These are phyloP conservation scores for Pteronotus mesoamericanus DNA, from an alignment of 2,797 vertebrate genomes.

Conservation along the genomic window DNA sequence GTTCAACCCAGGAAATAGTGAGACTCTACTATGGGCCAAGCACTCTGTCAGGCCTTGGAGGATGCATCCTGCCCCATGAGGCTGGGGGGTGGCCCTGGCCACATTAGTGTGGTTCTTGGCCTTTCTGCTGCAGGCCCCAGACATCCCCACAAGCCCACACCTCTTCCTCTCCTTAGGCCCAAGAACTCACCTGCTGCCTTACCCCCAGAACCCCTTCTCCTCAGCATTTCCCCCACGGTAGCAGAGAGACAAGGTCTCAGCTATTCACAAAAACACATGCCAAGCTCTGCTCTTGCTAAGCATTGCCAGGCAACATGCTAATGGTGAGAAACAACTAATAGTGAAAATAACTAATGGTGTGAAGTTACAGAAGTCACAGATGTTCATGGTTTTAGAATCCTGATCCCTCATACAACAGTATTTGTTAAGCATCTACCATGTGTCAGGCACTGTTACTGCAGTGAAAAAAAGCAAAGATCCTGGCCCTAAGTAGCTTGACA, in stretches of 20 bases:
- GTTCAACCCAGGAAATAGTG: not conserved
- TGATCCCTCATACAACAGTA: not conserved
- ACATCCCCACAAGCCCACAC: not conserved
- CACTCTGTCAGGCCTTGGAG: not conserved
- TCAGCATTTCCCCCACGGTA: fast-evolving
- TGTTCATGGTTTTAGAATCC: not conserved
- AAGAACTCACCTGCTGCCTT: not conserved
- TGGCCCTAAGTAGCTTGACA: not conserved
- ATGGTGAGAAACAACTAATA: not conserved
- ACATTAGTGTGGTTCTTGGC: fast-evolving
- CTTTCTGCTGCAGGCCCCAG: too few species aligned
- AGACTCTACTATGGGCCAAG: not conserved
- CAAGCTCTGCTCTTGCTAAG: not conserved
- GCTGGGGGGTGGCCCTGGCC: not conserved
- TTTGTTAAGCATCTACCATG: not conserved
- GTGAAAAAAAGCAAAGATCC: not conserved
- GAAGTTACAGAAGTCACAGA: not conserved
- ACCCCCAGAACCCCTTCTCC: too few species aligned
- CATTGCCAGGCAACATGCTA: not conserved
- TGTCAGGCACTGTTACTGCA: not conserved
- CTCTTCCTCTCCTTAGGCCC: not conserved
- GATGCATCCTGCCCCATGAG: fast-evolving
- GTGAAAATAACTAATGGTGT: not conserved
- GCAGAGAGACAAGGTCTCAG: not conserved
- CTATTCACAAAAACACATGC: not conserved